phyloP scores from a whole-genome alignment of 2,113 vertebrate species.

The Sinocyclocheilus grahami region DNA sequence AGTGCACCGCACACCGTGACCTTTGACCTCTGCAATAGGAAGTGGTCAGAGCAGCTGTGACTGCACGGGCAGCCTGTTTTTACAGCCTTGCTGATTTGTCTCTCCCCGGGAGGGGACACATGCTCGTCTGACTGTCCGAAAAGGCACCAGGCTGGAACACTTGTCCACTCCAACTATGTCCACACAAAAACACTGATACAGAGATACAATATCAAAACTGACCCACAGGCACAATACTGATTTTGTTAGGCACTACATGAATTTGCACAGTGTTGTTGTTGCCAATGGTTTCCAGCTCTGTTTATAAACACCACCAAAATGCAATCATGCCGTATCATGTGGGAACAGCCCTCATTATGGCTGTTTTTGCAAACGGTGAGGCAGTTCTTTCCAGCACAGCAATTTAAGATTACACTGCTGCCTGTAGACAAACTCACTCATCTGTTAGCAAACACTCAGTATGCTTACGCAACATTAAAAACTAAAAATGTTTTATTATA shows the following conservation, averaged over 20 bases:
- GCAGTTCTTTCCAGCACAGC: conserved; percentile 20
- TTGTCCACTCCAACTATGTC: conserved; percentile 1
- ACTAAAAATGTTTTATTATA: too few species aligned
- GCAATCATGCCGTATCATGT: too few species aligned
- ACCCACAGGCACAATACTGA: neutral
- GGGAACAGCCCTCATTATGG: too few species aligned
- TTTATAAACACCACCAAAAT: too few species aligned
- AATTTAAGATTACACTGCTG: too few species aligned
- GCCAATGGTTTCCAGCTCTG: conserved; percentile 19
- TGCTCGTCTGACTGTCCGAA: conserved; percentile 13
- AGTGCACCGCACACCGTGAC: conserved; percentile 1
- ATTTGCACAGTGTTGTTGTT: conserved; percentile 17
- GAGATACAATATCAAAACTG: conserved; percentile 19
- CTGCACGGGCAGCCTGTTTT: conserved; percentile 18
- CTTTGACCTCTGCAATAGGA: conserved; percentile 42
- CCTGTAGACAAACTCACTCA: too few species aligned
- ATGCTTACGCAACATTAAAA: too few species aligned
- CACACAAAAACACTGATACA: conserved; percentile 27
- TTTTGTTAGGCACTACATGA: neutral
- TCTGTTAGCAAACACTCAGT: too few species aligned
- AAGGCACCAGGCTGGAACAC: neutral
- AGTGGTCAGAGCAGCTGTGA: conserved; percentile 21
- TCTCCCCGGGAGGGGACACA: conserved; percentile 34
- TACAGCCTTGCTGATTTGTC: conserved; percentile 25
- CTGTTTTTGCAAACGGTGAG: neutral